phyloP scores from a whole-genome alignment of 1,140 invertebrate genomes.

The Cryptotermes secundus region DNA sequence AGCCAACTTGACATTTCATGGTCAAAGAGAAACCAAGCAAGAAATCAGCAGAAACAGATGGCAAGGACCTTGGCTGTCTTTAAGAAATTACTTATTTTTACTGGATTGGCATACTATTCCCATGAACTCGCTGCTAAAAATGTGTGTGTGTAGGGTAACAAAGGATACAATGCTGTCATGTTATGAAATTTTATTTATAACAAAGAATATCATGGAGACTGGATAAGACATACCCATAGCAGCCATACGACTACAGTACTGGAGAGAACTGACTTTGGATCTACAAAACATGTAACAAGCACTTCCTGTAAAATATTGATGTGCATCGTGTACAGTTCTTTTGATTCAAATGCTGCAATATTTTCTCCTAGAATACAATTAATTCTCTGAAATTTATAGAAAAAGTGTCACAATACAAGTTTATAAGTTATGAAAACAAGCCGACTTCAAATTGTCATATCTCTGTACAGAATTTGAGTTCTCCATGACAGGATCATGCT shows the following conservation, averaged over 20 bases:
- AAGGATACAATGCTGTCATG: neutral
- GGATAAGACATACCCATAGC: neutral
- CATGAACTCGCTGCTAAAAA: no score
- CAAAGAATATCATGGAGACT: neutral
- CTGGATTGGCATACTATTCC: no score
- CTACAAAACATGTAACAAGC: neutral
- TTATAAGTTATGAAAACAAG: neutral
- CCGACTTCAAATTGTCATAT: no score
- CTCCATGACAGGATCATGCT: neutral
- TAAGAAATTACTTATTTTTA: no score
- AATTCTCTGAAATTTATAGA: neutral
- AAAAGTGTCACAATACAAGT: neutral
- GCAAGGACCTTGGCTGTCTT: no score
- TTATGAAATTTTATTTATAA: neutral
- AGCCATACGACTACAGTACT: neutral
- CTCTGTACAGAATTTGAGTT: neutral
- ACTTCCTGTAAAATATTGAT: neutral
- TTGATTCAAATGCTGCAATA: neutral
- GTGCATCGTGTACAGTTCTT: neutral
- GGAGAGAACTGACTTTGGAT: neutral
- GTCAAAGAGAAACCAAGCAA: no score
- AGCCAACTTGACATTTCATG: no score
- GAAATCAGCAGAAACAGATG: no score
- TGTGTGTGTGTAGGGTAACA: no score
- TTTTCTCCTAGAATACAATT: neutral